Evolutionary conservation across 2,113 vertebrate genomes (phyloP).

Genomic region (Oostethus manadensis): DNA sequence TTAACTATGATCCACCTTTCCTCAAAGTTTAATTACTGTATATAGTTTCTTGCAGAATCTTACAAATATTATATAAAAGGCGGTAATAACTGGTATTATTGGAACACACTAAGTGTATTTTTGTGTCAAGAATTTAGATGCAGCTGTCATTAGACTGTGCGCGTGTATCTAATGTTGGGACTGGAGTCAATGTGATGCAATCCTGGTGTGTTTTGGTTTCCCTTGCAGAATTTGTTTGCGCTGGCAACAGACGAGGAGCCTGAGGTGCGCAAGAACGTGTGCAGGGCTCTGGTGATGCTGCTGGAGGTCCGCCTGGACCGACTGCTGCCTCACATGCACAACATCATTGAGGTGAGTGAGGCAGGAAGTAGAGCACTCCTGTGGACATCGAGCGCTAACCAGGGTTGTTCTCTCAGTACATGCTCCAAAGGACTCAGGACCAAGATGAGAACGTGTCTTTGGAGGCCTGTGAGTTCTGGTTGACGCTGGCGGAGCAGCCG

Average conservation of each 20-base stretch:
- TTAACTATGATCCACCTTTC: no score
- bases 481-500: conserved; percentile 91
- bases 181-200: neutral
- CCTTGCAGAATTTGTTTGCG: conserved; percentile 87
- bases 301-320: conserved; percentile 95
- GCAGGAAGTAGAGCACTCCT: no score
- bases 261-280: conserved; percentile 95
- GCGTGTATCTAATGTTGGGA: no score
- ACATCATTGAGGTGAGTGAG: conserved; percentile 87
- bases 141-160: no score
- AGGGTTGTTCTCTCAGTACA: conserved; percentile 75
- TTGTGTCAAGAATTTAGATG: no score
- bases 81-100: no score
- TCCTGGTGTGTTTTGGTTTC: neutral
- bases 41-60: no score
- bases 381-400: neutral
- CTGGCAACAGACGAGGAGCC: conserved; percentile 92
- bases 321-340: conserved; percentile 95
- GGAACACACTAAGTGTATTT: no score
- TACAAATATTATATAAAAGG: no score
- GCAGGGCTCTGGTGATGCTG: conserved; percentile 94
- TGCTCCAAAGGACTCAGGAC: conserved; percentile 94
- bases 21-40: no score
- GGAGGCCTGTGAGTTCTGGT: conserved; percentile 98
- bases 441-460: conserved; percentile 95